Percentiles rank a stretch among this genome's conserved stretches.
phyloP scores from a whole-genome alignment of 2,797 vertebrate species.

The Bufotes viridis region DNA sequence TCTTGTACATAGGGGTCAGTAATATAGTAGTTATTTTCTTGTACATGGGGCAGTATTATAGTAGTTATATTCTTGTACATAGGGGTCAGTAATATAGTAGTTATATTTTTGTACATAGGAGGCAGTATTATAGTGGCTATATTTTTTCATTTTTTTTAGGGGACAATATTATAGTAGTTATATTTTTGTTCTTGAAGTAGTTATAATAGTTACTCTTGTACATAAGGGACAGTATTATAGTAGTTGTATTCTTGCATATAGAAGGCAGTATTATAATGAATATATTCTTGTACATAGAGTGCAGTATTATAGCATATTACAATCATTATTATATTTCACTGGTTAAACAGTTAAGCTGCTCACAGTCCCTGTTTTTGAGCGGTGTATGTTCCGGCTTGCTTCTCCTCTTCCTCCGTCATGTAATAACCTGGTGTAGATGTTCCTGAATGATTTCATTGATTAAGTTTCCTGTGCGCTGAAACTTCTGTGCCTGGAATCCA shows the following conservation, averaged over 20 bases:
- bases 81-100: not conserved
- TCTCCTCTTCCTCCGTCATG: not conserved
- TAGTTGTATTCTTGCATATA: not conserved
- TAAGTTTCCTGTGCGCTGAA: constrained; percentile 25
- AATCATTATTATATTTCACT: not conserved
- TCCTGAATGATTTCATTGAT: constrained; percentile 53
- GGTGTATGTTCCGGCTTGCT: not conserved
- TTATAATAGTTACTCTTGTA: not conserved
- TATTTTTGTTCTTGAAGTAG: not conserved
- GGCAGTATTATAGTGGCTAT: constrained; percentile 18
- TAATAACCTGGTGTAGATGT: constrained; percentile 50
- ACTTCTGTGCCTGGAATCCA: constrained; percentile 47
- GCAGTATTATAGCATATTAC: not conserved
- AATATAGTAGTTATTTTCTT: constrained; percentile 16
- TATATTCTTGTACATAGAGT: not conserved
- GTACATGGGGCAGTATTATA: constrained; percentile 4
- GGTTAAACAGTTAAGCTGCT: not conserved
- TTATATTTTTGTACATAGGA: constrained; percentile 4
- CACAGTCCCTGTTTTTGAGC: not conserved
- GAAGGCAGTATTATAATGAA: not conserved
- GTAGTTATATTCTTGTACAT: constrained; percentile 13
- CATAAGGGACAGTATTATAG: not conserved
- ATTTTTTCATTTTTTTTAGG: constrained; percentile 6
- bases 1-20: constrained; percentile 7
- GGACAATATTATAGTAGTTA: constrained; percentile 1